Base-by-base conservation (phyloP, 2,113 vertebrate species). In the Urocynchramus pylzowi region DNA sequence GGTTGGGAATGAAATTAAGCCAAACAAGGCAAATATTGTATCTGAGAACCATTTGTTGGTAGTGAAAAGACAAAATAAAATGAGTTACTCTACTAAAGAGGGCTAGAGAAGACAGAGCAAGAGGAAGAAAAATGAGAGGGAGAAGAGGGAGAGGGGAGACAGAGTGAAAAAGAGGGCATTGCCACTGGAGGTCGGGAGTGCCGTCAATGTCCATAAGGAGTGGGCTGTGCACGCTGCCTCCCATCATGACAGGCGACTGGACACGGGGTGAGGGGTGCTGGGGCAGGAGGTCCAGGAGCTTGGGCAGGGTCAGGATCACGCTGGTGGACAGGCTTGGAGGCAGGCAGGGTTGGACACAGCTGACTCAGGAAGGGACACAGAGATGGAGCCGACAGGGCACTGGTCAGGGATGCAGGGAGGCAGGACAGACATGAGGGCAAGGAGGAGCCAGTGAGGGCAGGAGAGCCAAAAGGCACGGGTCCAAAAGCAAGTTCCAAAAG, bases 161-260 rank as follows among this genome's bases (percentile, higher is more conserved):
- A 27, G 39, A 20, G 13, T 10, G 9, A 59, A 27, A 71, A 27
- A 56, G 23, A 42, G 3, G 30, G 16, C 5, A 1, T 20, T 54
- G 14, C 13, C 16, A 11, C 9, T 1, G 2, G 28, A 33, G 37
- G 20, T 13, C 3, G 6, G 49, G 50, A 71, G 8, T 14, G 37
- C 16, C 0, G 0, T 33, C 8, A 2, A 11, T 24, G 37, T 24
- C 49, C 21, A 23, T 14, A 17, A 24, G 21, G 28, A 22, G 10
- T 2, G 12, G 50, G 22, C 12, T n/a, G 22, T 5, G 50, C 30
- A 4, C 1, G 4, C 27, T 26, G 16, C 37, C 27, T 31, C 37
- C 49, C 1, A 4, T 18, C 28, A 11, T 10, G 35, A 10, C 35
- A 23, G 20, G 8, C 0, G 9, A 12, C 2, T 1, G 1, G 68